Evolutionary conservation across 2,888 invertebrate species (phyloP), one percentile per base, ranked within the genome.

Genomic region (Eristalinus aeneus): DNA sequence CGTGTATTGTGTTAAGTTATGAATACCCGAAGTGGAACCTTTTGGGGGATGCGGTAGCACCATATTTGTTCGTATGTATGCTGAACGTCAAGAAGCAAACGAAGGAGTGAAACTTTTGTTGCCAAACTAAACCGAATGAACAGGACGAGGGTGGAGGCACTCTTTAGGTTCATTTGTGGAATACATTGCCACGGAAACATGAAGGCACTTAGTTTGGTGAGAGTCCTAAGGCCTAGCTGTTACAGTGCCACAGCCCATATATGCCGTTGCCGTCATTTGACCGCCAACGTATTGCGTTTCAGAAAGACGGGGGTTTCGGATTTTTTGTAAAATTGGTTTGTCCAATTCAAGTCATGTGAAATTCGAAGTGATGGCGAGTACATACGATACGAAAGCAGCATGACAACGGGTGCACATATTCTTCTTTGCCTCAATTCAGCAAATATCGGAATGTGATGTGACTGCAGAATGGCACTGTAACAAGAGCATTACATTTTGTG

Each of bases 1-100:
- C 78, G 65, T 82, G 77, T 86, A 81, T 86, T 86, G 82, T 78
- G 86, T 82, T 74, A 82, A 82, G 69, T 82, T 86, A 86, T 81
- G 82, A 86, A 86, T 86, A 86, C 76, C 76, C 81, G 72, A 85
- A 85, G 81, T 76, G 76, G 81, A 77, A 73, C 58, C 72, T 46
- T 22, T 34, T 32, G 39, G 68, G 65, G 27, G 27, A 3, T 27
- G 5, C 36, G 75, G 54, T 8, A 60, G 31, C 9, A 63, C 36
- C 12, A 3, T 54, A 11, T 54, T 11, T 56, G 58, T 68, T 23
- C 56, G 36, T 65, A 36, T 76, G 34, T 72, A 53, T 69, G 68
- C 71, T 16, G 20, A 11, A 32, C 72, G 68, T 85, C 76, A 80
- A 72, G 75, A 72, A 76, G 71, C 53, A 71, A 69, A 69, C 56